Conservation (phyloP, 1,140 invertebrate species). For the Teleogryllus occipitalis region DNA sequence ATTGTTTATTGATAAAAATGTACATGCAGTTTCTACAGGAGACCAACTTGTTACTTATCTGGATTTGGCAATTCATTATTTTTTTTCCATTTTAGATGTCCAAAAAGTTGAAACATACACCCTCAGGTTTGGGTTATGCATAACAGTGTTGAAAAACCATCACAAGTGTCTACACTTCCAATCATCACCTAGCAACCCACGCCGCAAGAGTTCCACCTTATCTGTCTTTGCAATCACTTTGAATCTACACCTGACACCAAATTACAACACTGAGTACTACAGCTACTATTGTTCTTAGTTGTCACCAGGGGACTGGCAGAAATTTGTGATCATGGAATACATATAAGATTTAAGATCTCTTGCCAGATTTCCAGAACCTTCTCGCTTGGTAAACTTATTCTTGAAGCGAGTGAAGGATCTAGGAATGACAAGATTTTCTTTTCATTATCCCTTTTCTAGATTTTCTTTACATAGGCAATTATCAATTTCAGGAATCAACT, state of each 20-base stretch:
- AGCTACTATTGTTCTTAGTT: background rate
- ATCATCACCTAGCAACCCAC: background rate
- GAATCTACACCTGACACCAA: background rate
- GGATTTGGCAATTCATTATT: background rate
- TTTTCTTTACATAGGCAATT: no score
- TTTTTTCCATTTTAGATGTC: no score
- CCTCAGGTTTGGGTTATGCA: no score
- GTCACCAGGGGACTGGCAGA: background rate
- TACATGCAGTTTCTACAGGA: background rate
- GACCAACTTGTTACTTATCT: background rate
- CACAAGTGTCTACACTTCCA: no score
- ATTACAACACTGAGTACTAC: background rate
- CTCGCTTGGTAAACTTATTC: background rate
- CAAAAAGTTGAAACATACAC: no score
- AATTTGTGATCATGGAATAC: background rate
- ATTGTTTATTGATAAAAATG: constrained; percentile 1
- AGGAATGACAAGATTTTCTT: constrained; percentile 6
- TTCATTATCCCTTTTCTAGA: background rate
- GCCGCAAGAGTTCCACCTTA: background rate
- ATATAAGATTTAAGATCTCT: background rate
- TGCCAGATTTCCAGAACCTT: background rate
- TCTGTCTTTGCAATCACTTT: no score
- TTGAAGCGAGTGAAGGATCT: background rate
- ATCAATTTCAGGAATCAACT: background rate
- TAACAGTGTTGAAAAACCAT: no score